Conservation (phyloP, 2,888 invertebrate genomes). For the Rotaria macrura region DNA sequence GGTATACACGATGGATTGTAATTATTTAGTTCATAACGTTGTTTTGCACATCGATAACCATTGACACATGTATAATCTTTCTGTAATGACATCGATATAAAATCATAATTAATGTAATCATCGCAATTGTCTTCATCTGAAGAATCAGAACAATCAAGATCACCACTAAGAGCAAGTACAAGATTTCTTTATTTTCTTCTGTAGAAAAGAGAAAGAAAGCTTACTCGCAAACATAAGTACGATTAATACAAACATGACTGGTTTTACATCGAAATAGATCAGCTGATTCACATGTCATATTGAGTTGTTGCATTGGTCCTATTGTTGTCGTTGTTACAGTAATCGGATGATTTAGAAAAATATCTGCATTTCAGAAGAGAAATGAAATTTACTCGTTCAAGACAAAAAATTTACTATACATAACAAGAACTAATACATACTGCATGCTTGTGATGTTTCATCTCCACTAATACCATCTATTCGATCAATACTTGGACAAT, state of each 20-base stretch:
- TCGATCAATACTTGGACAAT: background rate
- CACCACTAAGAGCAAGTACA: background rate
- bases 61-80: background rate
- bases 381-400: too few species aligned
- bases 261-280: slow-evolving; percentile 5
- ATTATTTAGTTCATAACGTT: background rate
- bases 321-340: background rate
- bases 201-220: background rate
- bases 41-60: background rate
- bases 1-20: background rate
- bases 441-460: background rate
- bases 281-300: background rate
- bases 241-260: background rate
- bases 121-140: background rate
- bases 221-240: slow-evolving; percentile 11
- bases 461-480: background rate
- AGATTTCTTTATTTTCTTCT: background rate
- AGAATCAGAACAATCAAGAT: background rate
- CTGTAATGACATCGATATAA: background rate
- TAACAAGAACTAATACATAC: background rate
- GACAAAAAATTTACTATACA: too few species aligned
- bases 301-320: background rate
- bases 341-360: background rate
- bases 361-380: too few species aligned
- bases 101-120: background rate